A percentile compares a stretch with the other conserved stretches of the same genome.
Conservation (phyloP, 35 echinoderm and acorn worm species). For the Ophioderma brevispina region DNA sequence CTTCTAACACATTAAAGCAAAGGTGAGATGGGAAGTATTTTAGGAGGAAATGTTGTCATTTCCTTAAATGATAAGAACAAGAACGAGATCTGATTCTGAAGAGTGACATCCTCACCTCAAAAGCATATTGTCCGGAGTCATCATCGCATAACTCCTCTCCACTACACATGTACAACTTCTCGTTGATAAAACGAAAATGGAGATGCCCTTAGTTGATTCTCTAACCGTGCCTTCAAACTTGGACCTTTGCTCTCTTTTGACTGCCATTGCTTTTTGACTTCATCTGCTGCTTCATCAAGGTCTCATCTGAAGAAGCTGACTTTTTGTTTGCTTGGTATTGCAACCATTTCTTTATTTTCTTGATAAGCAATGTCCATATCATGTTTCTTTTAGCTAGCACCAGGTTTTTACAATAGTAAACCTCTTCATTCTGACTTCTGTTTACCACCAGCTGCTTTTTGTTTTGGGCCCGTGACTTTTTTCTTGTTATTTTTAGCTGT, state of each 20-base stretch:
- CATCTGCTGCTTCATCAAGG: not conserved
- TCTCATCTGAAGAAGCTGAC: not conserved
- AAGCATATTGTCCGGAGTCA: too few species aligned
- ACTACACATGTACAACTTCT: conserved; percentile 74
- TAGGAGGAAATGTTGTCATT: too few species aligned
- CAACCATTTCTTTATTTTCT: not conserved
- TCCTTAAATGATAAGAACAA: too few species aligned
- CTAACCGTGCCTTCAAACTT: conserved; percentile 34
- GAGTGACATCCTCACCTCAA: conserved; percentile 50
- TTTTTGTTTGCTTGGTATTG: not conserved
- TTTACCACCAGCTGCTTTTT: too few species aligned
- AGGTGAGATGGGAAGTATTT: too few species aligned
- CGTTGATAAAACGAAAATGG: conserved; percentile 92
- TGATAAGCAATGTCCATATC: not conserved
- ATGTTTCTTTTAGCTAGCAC: not conserved
- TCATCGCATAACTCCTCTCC: too few species aligned
- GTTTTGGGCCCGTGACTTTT: not conserved
- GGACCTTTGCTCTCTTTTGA: not conserved
- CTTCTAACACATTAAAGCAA: too few species aligned
- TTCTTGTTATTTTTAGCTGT: too few species aligned
- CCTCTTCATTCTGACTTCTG: too few species aligned
- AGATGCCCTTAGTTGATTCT: conserved; percentile 63
- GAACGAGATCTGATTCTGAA: too few species aligned
- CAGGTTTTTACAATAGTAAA: too few species aligned
- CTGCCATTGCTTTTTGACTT: not conserved